Conservation (phyloP, 2,888 invertebrate genomes). For the Lysandra bellargus region DNA sequence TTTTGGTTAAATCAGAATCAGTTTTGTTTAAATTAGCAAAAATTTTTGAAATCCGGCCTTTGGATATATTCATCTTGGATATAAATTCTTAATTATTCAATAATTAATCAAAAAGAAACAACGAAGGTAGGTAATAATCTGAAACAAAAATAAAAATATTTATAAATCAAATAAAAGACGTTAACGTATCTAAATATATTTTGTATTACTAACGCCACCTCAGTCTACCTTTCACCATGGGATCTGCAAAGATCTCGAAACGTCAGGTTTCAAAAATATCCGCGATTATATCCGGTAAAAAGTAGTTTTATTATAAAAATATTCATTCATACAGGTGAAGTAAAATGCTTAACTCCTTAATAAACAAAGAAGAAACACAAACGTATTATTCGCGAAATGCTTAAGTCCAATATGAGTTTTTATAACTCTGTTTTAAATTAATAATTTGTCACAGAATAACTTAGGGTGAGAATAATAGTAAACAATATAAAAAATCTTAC, state of each 20-base stretch:
- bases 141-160: slow-evolving; percentile 1
- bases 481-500: not conserved
- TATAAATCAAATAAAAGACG: slow-evolving; percentile 1
- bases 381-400: not conserved
- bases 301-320: not conserved
- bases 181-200: not conserved
- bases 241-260: not conserved
- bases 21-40: slow-evolving; percentile 1
- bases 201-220: not conserved
- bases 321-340: slow-evolving; percentile 1
- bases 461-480: not conserved
- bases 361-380: not conserved
- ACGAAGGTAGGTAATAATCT: not conserved
- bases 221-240: not conserved
- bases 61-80: not conserved
- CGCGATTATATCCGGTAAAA: slow-evolving; percentile 1
- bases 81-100: slow-evolving; percentile 1
- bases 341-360: slow-evolving; percentile 1
- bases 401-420: not conserved
- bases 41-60: not conserved
- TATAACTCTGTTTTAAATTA: not conserved
- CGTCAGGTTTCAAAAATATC: slow-evolving; percentile 1
- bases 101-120: slow-evolving; percentile 1
- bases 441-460: slow-evolving; percentile 1
- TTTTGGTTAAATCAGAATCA: not conserved